These are phyloP conservation scores for Drosophila merina DNA, from an alignment of 2,888 invertebrate species.

Conservation along the genomic window DNA sequence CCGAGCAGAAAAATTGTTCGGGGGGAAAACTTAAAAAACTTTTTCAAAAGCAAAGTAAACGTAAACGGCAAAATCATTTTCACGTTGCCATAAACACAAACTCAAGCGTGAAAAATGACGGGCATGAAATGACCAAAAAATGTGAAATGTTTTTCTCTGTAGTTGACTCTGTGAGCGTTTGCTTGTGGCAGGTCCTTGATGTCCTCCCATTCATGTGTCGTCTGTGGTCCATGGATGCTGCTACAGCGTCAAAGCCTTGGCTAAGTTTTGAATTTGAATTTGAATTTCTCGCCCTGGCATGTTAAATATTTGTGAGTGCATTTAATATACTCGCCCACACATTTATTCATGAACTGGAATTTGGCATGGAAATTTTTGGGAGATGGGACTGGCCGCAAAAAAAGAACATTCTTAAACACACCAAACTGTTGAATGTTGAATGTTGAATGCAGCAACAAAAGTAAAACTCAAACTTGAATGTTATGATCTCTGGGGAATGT, in stretches of 20 bases:
- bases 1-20: slow-evolving; percentile 27
- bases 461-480: background rate
- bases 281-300: slow-evolving; percentile 25
- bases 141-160: slow-evolving; percentile 27
- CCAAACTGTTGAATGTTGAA: slow-evolving; percentile 35
- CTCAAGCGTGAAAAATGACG: slow-evolving; percentile 70
- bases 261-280: slow-evolving; percentile 36
- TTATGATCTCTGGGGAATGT: slow-evolving; percentile 5
- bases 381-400: background rate
- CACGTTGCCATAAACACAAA: slow-evolving; percentile 55
- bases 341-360: slow-evolving; percentile 26
- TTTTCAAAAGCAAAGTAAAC: slow-evolving; percentile 27
- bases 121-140: slow-evolving; percentile 82
- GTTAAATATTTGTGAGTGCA: slow-evolving; percentile 35
- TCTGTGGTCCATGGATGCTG: background rate
- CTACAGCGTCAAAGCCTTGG: slow-evolving; percentile 9
- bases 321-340: slow-evolving; percentile 16
- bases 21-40: slow-evolving; percentile 29
- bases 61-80: slow-evolving; percentile 58
- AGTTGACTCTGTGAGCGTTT: slow-evolving; percentile 25
- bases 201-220: slow-evolving; percentile 8
- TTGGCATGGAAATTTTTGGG: slow-evolving; percentile 12
- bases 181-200: slow-evolving; percentile 36
- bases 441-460: background rate
- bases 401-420: slow-evolving; percentile 10